Evolutionary conservation across 64 coral and sea anemone species (phyloP).

Genomic region (Anthopleura sola): DNA sequence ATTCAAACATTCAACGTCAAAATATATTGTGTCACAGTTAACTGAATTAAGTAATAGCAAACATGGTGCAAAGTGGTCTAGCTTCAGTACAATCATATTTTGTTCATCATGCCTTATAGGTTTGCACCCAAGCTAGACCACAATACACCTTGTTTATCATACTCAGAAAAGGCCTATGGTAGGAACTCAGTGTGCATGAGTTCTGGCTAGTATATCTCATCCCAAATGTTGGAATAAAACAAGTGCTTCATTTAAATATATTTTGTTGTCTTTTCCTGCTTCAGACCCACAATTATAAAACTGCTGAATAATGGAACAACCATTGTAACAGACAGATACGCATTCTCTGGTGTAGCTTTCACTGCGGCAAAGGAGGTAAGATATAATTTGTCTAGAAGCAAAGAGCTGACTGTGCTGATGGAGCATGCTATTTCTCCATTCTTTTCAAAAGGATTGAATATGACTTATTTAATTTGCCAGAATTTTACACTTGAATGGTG

Average conservation of each 20-base stretch:
- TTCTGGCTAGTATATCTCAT: no score
- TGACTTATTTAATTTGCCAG: conserved; percentile 25
- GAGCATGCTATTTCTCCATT: neutral
- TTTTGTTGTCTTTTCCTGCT: neutral
- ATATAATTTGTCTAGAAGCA: no score
- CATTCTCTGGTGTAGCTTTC: conserved; percentile 98
- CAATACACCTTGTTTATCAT: no score
- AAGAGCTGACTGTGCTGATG: neutral
- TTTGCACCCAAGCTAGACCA: no score
- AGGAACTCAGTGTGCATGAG: no score
- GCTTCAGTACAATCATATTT: no score
- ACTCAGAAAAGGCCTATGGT: no score
- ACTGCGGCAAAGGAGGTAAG: conserved; percentile 78
- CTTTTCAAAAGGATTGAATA: neutral
- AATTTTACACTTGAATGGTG: conserved; percentile 85
- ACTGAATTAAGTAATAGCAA: no score
- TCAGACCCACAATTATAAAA: conserved; percentile 76
- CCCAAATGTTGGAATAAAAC: neutral
- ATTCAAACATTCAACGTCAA: no score
- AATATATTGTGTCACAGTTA: no score
- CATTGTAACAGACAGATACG: conserved; percentile 83
- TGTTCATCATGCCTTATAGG: no score
- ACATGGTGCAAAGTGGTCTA: no score
- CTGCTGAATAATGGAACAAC: conserved; percentile 74
- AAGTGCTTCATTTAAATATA: neutral